A percentile compares a stretch with the other conserved stretches of the same genome.
These are phyloP conservation scores for Zaprionus kolodkinae DNA, from an alignment of 1,140 invertebrate species.

Conservation along the genomic window DNA sequence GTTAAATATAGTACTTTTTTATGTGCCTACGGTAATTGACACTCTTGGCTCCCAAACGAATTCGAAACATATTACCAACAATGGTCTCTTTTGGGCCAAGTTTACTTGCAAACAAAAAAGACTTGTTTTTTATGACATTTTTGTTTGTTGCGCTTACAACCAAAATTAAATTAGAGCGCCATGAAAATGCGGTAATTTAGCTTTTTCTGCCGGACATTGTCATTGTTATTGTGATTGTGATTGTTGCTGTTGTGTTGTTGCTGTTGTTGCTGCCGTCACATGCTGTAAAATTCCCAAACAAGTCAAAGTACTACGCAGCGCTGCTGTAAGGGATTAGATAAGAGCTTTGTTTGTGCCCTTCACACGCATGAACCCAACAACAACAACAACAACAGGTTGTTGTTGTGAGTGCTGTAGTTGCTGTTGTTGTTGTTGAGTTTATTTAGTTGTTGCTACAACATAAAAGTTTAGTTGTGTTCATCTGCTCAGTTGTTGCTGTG, in stretches of 20 bases:
- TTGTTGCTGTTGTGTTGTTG: background rate
- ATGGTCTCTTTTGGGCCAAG: constrained; percentile 15
- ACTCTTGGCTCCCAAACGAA: constrained; percentile 7
- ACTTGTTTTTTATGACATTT: constrained; percentile 46
- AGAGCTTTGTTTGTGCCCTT: constrained; percentile 70
- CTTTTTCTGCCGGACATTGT: constrained; percentile 29
- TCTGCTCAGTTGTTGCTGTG: constrained; percentile 28
- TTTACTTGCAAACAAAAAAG: constrained; percentile 1
- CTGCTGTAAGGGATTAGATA: constrained; percentile 48
- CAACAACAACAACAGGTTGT: no score
- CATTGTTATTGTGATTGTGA: constrained; percentile 22
- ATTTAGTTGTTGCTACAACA: constrained; percentile 46
- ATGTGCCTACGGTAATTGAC: constrained; percentile 16
- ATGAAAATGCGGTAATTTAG: constrained; percentile 71
- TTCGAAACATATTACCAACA: constrained; percentile 1
- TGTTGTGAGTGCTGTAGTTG: constrained; percentile 16
- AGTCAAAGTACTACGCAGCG: constrained; percentile 23
- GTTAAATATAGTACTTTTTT: constrained; percentile 14
- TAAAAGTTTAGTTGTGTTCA: constrained; percentile 39
- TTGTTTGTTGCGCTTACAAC: constrained; percentile 45
- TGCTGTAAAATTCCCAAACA: constrained; percentile 38
- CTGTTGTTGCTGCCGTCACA: constrained; percentile 20
- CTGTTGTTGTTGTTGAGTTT: constrained; percentile 22
- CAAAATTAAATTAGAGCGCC: constrained; percentile 69
- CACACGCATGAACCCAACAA: constrained; percentile 65